Evolutionary conservation across 2,797 vertebrate genomes (phyloP).

Genomic region (Sebastiscus albofasciatus): DNA sequence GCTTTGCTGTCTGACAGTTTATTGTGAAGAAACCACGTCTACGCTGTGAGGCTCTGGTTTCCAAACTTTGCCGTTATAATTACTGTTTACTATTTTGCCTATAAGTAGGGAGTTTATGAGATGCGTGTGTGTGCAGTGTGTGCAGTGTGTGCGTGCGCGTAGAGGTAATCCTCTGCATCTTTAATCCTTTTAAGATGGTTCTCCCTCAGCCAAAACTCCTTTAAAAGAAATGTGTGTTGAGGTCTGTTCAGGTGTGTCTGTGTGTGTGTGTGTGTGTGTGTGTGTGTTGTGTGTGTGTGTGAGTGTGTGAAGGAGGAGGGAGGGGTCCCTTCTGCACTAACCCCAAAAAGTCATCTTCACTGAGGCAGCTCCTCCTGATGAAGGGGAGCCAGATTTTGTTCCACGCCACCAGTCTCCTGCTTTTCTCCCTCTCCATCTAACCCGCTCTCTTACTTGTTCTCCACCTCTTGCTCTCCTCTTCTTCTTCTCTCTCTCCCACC

Average conservation of each 20-base stretch:
- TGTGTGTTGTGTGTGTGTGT: no score
- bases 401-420: slow-evolving; percentile 44
- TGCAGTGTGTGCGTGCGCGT: background rate
- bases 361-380: slow-evolving; percentile 65
- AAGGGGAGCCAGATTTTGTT: slow-evolving; percentile 62
- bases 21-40: slow-evolving; percentile 32
- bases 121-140: background rate
- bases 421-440: slow-evolving; percentile 43
- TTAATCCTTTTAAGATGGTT: slow-evolving; percentile 53
- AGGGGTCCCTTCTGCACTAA: slow-evolving; percentile 68
- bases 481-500: slow-evolving; percentile 1
- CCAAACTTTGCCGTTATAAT: slow-evolving; percentile 47
- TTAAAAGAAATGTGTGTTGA: slow-evolving; percentile 12
- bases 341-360: slow-evolving; percentile 79
- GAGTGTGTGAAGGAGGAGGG: background rate
- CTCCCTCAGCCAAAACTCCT: slow-evolving; percentile 23
- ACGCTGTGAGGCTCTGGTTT: slow-evolving; percentile 31
- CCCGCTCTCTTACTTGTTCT: slow-evolving; percentile 34
- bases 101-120: slow-evolving; percentile 6
- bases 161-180: slow-evolving; percentile 23
- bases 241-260: slow-evolving; percentile 27
- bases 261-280: background rate
- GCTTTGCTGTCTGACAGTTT: slow-evolving; percentile 44
- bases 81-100: slow-evolving; percentile 28
- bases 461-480: slow-evolving; percentile 35